Evolutionary conservation across 1,140 invertebrate species (phyloP).

Genomic region (Lithobius niger): DNA sequence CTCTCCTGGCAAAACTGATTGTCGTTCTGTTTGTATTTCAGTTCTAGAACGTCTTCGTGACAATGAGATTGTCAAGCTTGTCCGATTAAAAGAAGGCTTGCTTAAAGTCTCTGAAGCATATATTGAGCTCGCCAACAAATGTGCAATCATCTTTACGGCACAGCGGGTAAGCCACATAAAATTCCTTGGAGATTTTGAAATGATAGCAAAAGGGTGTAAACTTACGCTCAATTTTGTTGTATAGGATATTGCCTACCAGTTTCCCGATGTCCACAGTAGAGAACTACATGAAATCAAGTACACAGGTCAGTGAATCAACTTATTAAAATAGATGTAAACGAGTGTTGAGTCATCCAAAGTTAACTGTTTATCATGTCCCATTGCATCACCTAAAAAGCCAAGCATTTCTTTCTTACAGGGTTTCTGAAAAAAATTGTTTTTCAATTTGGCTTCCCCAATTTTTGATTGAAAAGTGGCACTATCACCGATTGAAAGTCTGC

Average conservation of each 20-base stretch:
- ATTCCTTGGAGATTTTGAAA: too few species aligned
- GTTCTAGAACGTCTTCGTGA: conserved; percentile 37
- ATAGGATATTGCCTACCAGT: conserved; percentile 8
- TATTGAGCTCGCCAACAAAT: conserved; percentile 35
- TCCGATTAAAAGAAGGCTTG: conserved; percentile 38
- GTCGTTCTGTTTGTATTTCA: conserved; percentile 21
- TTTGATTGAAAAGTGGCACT: too few species aligned
- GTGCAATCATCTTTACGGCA: conserved; percentile 37
- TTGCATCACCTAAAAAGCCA: too few species aligned
- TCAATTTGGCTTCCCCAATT: too few species aligned
- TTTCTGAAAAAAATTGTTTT: too few species aligned
- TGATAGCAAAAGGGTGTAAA: too few species aligned
- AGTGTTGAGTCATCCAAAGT: too few species aligned
- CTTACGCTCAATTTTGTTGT: not conserved
- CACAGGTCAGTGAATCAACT: conserved; percentile 3
- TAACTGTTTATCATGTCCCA: too few species aligned
- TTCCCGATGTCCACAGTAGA: not conserved
- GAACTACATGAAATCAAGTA: conserved; percentile 10
- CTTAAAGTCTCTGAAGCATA: conserved; percentile 38
- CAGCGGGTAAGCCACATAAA: conserved; percentile 31
- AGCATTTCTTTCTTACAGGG: too few species aligned
- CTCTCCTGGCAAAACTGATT: too few species aligned
- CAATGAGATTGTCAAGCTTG: conserved; percentile 42
- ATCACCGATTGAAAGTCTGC: too few species aligned
- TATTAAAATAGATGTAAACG: too few species aligned